A percentile compares a stretch with the other conserved stretches of the same genome.
phyloP scores from a whole-genome alignment of 2,113 vertebrate species.

The Gallinago media region DNA sequence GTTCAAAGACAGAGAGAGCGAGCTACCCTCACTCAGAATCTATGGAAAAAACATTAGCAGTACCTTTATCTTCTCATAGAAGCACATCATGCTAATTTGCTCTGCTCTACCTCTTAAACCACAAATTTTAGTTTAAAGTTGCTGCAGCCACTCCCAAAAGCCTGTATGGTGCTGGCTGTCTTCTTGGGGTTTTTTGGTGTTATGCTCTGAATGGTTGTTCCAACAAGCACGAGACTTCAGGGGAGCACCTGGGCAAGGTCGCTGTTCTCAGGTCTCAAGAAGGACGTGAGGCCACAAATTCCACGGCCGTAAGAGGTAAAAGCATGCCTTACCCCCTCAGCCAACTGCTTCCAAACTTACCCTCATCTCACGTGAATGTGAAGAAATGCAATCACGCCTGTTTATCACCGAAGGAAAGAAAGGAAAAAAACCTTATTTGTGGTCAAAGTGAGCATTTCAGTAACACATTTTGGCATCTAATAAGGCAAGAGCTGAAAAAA shows the following conservation, averaged over 20 bases:
- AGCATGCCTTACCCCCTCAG: neutral
- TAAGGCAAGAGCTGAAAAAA: neutral
- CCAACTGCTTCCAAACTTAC: neutral
- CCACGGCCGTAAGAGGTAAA: rapidly evolving
- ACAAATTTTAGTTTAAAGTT: neutral
- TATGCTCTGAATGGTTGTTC: neutral
- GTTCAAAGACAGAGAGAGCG: neutral
- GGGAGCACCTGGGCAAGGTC: neutral
- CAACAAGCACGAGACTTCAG: neutral
- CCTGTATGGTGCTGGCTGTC: neutral
- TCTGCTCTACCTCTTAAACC: neutral
- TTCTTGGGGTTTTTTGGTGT: neutral
- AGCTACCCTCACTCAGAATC: neutral
- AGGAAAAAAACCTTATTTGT: neutral
- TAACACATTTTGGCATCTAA: neutral
- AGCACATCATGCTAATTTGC: neutral
- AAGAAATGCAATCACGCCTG: neutral
- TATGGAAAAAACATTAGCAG: neutral
- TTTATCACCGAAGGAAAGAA: neutral
- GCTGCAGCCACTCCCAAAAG: neutral
- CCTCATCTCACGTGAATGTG: neutral
- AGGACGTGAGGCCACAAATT: rapidly evolving
- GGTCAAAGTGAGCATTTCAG: neutral
- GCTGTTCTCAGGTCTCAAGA: neutral
- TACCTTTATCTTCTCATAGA: neutral